Base-by-base conservation (phyloP, 2,888 invertebrate genomes). In the Andrena trimmerana region DNA sequence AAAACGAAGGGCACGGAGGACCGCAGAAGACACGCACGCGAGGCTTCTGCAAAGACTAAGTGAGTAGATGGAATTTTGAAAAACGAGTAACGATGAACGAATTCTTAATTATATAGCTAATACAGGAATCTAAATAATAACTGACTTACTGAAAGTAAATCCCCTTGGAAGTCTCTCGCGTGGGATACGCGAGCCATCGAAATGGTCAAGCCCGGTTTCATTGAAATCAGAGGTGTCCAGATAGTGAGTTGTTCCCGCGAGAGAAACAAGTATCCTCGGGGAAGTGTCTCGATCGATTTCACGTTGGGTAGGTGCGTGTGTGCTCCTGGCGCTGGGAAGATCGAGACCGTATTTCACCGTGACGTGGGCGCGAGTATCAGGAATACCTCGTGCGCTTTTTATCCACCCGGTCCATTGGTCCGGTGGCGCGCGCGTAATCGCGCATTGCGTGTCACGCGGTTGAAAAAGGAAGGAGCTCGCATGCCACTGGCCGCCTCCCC, bases 351-450 rank as follows among this genome's bases (percentile, higher is more conserved):
- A 78, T 75, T 70, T 86, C 54, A 80, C 57, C 50, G 27, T 52
- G 52, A 59, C 62, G 71, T 77, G 72, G 84, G 81, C 81, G 73
- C 81, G 73, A 85, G 81, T 87, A 87, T 83, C 78, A 72, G 75
- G 65, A 85, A 87, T 87, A 85, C 79, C 75, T 68, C 20, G 7
- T 29, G 20, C 27, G 33, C 16, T 81, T 85, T 85, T 87, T 85
- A 74, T 60, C 24, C 42, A 36, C 48, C 33, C 36, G 31, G 62
- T 54, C 74, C 73, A 72, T 69, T 54, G 81, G 71, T 74, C 71
- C 13, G 42, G 42, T 42, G 42, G 65, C 75, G 69, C 20, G n/a
- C 57, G 62, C 69, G 77, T 78, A 79, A 86, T 84, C 83, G 73
- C 69, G 74, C 78, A 66, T 71, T 70, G 42, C 74, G 83, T 83